Evolutionary conservation across 2,888 invertebrate species (phyloP), one percentile per base, ranked within the genome.

Genomic region (Eupithecia tripunctaria): DNA sequence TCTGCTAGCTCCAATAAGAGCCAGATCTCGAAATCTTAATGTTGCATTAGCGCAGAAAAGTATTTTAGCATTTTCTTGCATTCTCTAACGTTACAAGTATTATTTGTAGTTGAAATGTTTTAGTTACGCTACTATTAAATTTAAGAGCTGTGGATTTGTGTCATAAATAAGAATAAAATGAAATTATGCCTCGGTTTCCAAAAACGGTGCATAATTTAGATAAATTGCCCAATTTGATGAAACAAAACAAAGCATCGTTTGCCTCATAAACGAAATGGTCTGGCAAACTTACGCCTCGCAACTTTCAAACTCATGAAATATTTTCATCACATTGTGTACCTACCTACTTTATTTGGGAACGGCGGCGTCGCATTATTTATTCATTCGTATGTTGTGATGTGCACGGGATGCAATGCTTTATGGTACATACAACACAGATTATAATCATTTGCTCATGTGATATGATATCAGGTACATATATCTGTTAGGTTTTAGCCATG

Each of bases 221-320:
- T 51, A 21, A 12, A 21, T 51, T 51, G 21, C 21, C 25, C 51
- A 21, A 21, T 51, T 51, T 51, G 51, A 51, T 51, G 51, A 51
- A n/a, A 59, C 27, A 29, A 27, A 59, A 18, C 27, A 27, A 60
- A 27, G 59, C 59, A 59, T 59, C 51, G 51, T 51, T 51, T 51
- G 51, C 21, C 21, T 10, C 51, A 21, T n/a, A 32, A 32, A 18
- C 18, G n/a, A 38, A 36, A 63, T 63, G 36, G 12, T 63, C 38
- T 36, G 36, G 38, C 12, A 38, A 38, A 36, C 21, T 12, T 32
- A 62, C 18, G 38, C 38, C n/a, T 29, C 15, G 21, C 32, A 38
- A 32, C 18, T 63, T 63, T 63, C 36, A 32, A 32, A 36, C 38
- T 63, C n/a, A 63, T 63, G 63, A 63, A 63, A 38, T 38, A 63